Base-by-base conservation (phyloP, 2,113 vertebrate genomes). In the Marmota flaviventris region DNA sequence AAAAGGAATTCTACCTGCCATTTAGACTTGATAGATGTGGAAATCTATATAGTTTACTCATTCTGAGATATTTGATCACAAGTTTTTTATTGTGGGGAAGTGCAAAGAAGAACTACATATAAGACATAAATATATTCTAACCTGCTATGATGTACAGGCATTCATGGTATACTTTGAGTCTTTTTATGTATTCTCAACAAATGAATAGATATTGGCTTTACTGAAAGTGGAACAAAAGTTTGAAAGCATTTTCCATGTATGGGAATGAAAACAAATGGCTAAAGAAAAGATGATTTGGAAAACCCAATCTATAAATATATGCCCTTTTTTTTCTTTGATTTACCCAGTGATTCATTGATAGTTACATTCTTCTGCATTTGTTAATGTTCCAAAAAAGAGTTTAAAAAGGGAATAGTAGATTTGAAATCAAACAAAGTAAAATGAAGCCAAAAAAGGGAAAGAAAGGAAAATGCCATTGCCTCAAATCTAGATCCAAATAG, bases 101-200 rank as follows among this genome's bases (percentile, higher is more conserved):
- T 70, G 11, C 14, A 65, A 39, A 90, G 5, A 1, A 93, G 16
- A 61, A 75, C 83, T 22, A 81, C 11, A 29, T n/a, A 69, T 65
- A 87, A 84, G 32, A 85, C 16, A 75, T 69, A 42, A 85, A 81
- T 25, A 51, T 72, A 72, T 51, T 91, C 8, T 84, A 13, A 89
- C 7, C 25, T 72, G 5, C 6, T 94, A 24, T 73, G 45, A 77
- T 70, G 22, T 82, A 39, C 61, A 51, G 5, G 42, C 2, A 18
- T 82, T 93, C 75, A 77, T 61, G 56, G 3, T 61, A 93, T 63
- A 42, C 2, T 76, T 70, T 93, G 32, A 87, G 7, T 42, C 29
- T 92, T 70, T 86, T 82, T 56, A 85, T 67, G 5, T 84, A 79
- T 86, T 94, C 10, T 87, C 34, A 92, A 85, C 32, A 84, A 90